These are phyloP conservation scores for Oryzias dopingdopingensis DNA, from an alignment of 2,797 vertebrate species.

Conservation along the genomic window DNA sequence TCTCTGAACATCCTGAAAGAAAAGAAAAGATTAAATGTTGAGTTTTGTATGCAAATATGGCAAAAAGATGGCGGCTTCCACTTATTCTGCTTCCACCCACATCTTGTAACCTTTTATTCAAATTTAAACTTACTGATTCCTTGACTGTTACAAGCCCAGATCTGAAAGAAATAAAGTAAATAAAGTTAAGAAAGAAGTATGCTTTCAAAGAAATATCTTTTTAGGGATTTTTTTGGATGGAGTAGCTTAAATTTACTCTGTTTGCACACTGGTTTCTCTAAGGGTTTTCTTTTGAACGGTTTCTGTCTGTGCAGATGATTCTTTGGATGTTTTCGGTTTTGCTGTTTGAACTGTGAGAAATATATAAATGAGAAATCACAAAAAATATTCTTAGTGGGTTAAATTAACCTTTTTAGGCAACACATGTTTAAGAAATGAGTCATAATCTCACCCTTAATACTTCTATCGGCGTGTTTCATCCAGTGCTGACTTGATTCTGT, in stretches of 20 bases:
- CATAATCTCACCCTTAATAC: conserved; percentile 24
- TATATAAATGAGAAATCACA: background rate
- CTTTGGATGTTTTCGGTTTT: conserved; percentile 32
- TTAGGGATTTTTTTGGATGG: background rate
- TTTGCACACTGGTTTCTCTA: conserved; percentile 61
- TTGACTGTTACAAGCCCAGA: conserved; percentile 65
- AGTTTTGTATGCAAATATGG: background rate
- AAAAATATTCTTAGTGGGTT: background rate
- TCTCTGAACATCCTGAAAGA: conserved; percentile 70
- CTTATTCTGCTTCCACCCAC: background rate
- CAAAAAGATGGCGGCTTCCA: background rate
- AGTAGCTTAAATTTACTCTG: conserved; percentile 67
- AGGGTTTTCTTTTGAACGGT: conserved; percentile 33
- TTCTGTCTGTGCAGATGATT: conserved; percentile 15
- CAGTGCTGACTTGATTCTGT: conserved; percentile 30
- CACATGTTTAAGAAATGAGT: background rate
- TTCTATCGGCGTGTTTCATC: conserved; percentile 21
- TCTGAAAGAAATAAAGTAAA: conserved; percentile 32
- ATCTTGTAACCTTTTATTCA: background rate
- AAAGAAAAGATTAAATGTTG: conserved; percentile 16
- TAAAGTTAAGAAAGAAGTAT: no score
- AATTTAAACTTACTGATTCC: conserved; percentile 69
- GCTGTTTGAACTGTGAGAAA: conserved; percentile 40
- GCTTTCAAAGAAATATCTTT: no score
- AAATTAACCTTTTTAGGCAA: background rate